Base-by-base conservation (phyloP, 92 coral and sea anemone genomes). In the Nematostella vectensis region DNA sequence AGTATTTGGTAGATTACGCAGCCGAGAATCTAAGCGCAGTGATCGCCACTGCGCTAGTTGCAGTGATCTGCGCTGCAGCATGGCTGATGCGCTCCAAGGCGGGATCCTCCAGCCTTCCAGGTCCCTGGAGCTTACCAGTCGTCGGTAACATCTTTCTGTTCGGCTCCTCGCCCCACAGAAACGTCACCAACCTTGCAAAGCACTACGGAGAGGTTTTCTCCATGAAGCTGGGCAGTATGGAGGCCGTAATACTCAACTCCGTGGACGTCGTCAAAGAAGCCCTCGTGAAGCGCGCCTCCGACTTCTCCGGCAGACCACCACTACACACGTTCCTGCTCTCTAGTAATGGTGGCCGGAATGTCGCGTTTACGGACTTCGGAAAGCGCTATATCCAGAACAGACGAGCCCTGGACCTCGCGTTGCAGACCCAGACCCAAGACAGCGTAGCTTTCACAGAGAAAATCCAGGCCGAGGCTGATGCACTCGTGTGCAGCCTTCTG, bases 251-350 rank as follows among this genome's bases (percentile, higher is more conserved):
- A 39, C 65, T 93, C 43, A 93, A 82, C 67, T 76, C 85, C 49
- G 76, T 86, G 61, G 83, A 86, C 56, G 70, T 79, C 31, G 96
- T 93, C 44, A 93, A 82, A 49, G 96, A 93, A 47, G 87, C 99
- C n/a, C 79, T 93, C 24, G 85, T 93, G 36, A 72, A 79, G 39
- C 73, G 79, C 23, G 78, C 89, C 29, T 70, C 83, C 20, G 88
- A 86, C 59, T 93, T 85, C 63, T 82, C 99, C 23, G 83, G 88
- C 19, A 85, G 99, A n/a, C 99, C 99, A 25, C 88, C 83, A 15
- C 70, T 93, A 20, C 83, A 68, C 62, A 93, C 82, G 36, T 86
- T 82, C 70, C 67, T 81, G 62, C 59, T 77, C 16, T 81, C 81
- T 19, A 83, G 94, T 62, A 83, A 76, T 29, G 88, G 79, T 30